phyloP scores from a whole-genome alignment of 2,888 invertebrate species.

The Synanthedon vespiformis region DNA sequence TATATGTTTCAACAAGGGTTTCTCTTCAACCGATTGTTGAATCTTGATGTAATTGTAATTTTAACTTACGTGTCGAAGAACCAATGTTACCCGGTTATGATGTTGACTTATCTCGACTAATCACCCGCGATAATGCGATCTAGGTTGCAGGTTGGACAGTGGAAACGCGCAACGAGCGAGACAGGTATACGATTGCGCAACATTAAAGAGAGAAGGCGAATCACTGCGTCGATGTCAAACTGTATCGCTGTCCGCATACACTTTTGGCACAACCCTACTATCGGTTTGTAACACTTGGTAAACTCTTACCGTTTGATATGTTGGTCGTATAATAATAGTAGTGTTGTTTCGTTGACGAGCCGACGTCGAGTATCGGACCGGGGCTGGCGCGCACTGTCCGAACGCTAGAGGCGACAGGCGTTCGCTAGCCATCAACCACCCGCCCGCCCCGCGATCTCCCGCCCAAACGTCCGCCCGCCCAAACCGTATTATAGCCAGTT shows the following conservation, averaged over 20 bases:
- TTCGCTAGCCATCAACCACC: constrained; percentile 15
- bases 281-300: constrained; percentile 32
- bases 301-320: constrained; percentile 62
- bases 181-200: constrained; percentile 43
- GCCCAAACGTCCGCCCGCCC: constrained; percentile 23
- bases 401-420: constrained; percentile 18
- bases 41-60: constrained; percentile 1
- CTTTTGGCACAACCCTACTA: constrained; percentile 38
- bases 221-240: constrained; percentile 22
- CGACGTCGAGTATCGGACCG: constrained; percentile 70
- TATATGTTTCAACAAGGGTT: too few relatives aligned
- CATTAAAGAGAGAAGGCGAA: constrained; percentile 37
- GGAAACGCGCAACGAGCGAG: constrained; percentile 24
- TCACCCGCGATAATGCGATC: constrained; percentile 42
- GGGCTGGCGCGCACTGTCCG: constrained; percentile 65
- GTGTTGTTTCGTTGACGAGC: constrained; percentile 66
- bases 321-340: constrained; percentile 54
- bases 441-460: constrained; percentile 21
- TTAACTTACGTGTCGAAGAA: constrained; percentile 49
- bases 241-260: constrained; percentile 15
- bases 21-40: too few relatives aligned
- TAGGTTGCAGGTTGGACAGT: constrained; percentile 19
- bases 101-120: constrained; percentile 34
- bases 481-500: constrained; percentile 1
- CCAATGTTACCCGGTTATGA: constrained; percentile 36